phyloP scores from a whole-genome alignment of 2,888 invertebrate species.

The Synergus gifuensis region DNA sequence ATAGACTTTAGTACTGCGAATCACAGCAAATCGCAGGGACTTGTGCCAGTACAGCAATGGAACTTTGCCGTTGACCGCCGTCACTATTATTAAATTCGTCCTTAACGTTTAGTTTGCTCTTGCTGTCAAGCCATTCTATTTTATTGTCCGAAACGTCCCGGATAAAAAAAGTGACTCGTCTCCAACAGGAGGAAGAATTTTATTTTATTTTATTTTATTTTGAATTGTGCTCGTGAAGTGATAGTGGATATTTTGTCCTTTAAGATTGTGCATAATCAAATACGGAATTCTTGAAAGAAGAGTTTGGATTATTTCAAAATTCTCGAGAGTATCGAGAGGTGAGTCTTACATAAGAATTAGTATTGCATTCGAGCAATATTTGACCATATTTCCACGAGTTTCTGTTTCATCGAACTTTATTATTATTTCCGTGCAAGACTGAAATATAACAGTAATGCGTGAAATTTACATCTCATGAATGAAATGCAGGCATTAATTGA shows the following conservation, averaged over 20 bases:
- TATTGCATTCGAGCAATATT: neutral
- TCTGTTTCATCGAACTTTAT: too few relatives aligned
- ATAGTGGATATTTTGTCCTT: neutral
- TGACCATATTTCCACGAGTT: neutral
- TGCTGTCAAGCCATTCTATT: conserved; percentile 1
- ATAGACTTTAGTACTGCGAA: neutral
- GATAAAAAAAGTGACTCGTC: neutral
- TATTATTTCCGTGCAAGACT: too few relatives aligned
- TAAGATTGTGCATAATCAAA: conserved; percentile 17
- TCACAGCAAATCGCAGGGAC: conserved; percentile 2
- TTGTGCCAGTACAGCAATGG: conserved; percentile 17
- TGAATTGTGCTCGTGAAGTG: conserved; percentile 19
- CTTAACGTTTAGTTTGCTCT: conserved; percentile 60
- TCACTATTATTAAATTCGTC: conserved; percentile 71
- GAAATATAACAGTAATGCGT: too few relatives aligned
- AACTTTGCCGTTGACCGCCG: conserved; percentile 35
- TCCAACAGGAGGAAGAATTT: neutral
- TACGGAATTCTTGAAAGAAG: conserved; percentile 13
- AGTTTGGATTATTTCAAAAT: conserved; percentile 27
- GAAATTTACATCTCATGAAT: too few relatives aligned
- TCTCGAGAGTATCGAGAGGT: conserved; percentile 26
- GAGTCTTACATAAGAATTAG: neutral
- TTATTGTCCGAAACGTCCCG: neutral
- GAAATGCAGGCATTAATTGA: too few relatives aligned
- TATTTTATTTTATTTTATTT: neutral